Percentiles rank a stretch among this genome's conserved stretches.
Conservation (phyloP, 2,888 invertebrate species). For the Drosophila affinis region DNA sequence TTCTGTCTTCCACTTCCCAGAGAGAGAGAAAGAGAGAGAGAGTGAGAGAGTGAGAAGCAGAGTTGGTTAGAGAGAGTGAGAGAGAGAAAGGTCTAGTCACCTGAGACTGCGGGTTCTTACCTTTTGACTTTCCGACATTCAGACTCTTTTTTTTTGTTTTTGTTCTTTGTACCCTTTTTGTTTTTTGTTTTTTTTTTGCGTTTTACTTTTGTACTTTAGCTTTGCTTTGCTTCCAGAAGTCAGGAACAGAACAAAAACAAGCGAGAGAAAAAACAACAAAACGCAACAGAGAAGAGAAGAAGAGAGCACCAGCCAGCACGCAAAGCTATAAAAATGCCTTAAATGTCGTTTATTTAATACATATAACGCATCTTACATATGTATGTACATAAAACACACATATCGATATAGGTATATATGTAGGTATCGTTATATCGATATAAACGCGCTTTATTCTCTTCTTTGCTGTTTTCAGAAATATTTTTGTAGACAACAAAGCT, state of each 20-base stretch:
- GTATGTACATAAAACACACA: slow-evolving; percentile 1
- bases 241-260: slow-evolving; percentile 26
- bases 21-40: slow-evolving; percentile 1
- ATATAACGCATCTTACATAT: slow-evolving; percentile 16
- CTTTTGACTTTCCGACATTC: slow-evolving; percentile 39
- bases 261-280: slow-evolving; percentile 31
- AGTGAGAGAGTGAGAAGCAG: neutral
- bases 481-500: slow-evolving; percentile 74
- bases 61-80: no score
- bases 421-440: slow-evolving; percentile 9
- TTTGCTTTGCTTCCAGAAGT: neutral
- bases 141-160: slow-evolving; percentile 55
- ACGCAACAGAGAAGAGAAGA: slow-evolving; percentile 43
- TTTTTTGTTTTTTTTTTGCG: slow-evolving; percentile 27
- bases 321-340: slow-evolving; percentile 77
- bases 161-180: slow-evolving; percentile 25
- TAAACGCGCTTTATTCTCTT: slow-evolving; percentile 28
- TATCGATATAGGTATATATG: slow-evolving; percentile 23
- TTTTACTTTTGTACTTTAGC: slow-evolving; percentile 22
- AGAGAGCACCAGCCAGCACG: slow-evolving; percentile 37
- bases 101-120: slow-evolving; percentile 62
- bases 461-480: slow-evolving; percentile 47
- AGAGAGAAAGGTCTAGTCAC: slow-evolving; percentile 27
- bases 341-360: slow-evolving; percentile 70
- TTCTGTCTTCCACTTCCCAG: neutral